Evolutionary conservation across 2,113 vertebrate species (phyloP).

Genomic region (Astur gentilis): DNA sequence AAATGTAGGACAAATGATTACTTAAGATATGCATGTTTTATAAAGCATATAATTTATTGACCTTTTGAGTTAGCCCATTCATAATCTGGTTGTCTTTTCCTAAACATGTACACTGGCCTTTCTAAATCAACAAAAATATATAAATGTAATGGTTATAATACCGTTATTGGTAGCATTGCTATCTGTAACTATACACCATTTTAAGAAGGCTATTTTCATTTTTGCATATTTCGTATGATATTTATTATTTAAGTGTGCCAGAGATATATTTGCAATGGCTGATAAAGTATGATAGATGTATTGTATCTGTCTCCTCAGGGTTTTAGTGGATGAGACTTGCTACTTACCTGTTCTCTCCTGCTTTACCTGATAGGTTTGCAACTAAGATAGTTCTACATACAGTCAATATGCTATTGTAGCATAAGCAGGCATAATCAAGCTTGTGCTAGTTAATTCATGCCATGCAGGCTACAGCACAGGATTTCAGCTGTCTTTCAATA

Average conservation of each 20-base stretch:
- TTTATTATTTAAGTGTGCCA: not conserved
- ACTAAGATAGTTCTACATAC: not conserved
- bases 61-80: conserved; percentile 12
- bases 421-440: not conserved
- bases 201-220: not conserved
- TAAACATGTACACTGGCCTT: not conserved
- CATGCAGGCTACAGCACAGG: not conserved
- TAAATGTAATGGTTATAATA: not conserved
- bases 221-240: not conserved
- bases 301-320: not conserved
- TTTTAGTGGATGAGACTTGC: not conserved
- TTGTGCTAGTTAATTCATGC: not conserved
- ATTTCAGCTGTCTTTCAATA: not conserved
- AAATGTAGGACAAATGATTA: conserved; percentile 28
- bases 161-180: not conserved
- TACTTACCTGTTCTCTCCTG: not conserved
- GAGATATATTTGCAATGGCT: not conserved
- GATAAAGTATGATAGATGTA: not conserved
- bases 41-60: not conserved
- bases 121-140: not conserved
- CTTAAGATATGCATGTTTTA: conserved; percentile 25
- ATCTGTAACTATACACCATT: not conserved
- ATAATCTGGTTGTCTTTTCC: not conserved
- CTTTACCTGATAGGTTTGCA: not conserved
- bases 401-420: not conserved